Base-by-base conservation (phyloP, 2,888 invertebrate genomes). In the Papilio gigon region DNA sequence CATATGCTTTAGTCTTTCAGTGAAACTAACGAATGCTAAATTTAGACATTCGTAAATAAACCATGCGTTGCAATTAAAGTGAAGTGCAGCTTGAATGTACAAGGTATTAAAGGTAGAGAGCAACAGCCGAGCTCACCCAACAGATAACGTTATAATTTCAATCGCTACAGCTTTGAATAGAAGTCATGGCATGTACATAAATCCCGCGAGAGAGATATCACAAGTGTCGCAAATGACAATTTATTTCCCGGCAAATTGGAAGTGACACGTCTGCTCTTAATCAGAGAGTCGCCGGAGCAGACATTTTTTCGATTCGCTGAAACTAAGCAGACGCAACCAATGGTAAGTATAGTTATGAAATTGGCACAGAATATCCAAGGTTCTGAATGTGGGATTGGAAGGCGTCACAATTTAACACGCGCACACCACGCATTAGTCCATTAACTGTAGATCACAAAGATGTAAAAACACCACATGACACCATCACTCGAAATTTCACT, bases 11-110 rank as follows among this genome's bases (percentile, higher is more conserved):
- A 75, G 75, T 82, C 78, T 78, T 83, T 82, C 74, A 76, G 71
- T 73, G 70, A 75, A 79, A 79, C 79, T 78, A 77, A 74, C 78
- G 76, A 65, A 72, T 75, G 78, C 77, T 77, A 74, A 76, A 83
- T 79, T 80, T 80, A 82, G 82, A 83, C 76, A 76, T 80, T 78
- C 79, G 77, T 56, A 83, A 83, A 84, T 82, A 84, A 85, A 83
- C 84, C 77, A 80, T 77, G 76, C 81, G 80, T 73, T 74, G 75
- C 77, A 78, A 80, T 79, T 78, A 78, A 80, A 79, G 73, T 73
- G 74, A 74, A 75, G 56, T 68, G 67, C 44, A 67, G 33, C 44
- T 44, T 42, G 12, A 63, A 44, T 60, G 68, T 67, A 25, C 44
- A 47, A 68, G 64, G 47, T 37, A 68, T 56, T 62, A 25, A 17